Percentiles rank a stretch among this genome's conserved stretches.
Evolutionary conservation across 35 echinoderm and acorn worm genomes (phyloP).

Genomic region (Amphiura filiformis): DNA sequence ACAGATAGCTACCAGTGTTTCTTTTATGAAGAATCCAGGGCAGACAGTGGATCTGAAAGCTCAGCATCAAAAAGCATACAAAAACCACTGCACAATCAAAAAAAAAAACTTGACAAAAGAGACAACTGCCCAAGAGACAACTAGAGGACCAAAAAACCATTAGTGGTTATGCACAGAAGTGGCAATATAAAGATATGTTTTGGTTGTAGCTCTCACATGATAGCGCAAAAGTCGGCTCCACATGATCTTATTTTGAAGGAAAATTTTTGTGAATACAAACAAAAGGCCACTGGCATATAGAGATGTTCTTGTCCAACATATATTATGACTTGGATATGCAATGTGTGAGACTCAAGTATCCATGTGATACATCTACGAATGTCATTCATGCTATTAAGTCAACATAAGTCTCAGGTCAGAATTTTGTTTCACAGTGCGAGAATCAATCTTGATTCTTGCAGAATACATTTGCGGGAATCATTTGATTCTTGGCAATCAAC

Average conservation of each 20-base stretch:
- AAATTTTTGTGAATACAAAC: neutral
- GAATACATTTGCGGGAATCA: too few species aligned
- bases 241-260: neutral
- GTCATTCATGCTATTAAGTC: too few species aligned
- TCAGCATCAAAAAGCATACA: neutral
- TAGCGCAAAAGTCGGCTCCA: neutral
- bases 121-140: neutral
- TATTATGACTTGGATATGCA: slow-evolving; percentile 5
- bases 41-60: neutral
- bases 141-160: neutral
- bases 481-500: too few species aligned
- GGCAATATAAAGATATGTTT: neutral
- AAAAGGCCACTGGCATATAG: neutral
- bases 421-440: too few species aligned
- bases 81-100: neutral
- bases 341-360: neutral
- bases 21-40: neutral
- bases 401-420: too few species aligned
- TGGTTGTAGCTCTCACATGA: neutral
- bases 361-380: too few species aligned
- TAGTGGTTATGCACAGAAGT: neutral
- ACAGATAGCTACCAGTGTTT: neutral
- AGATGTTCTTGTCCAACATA: neutral
- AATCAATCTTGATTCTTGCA: too few species aligned
- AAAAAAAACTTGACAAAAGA: neutral